These are phyloP conservation scores for Carduelis carduelis DNA, from an alignment of 2,797 vertebrate species.

Conservation along the genomic window DNA sequence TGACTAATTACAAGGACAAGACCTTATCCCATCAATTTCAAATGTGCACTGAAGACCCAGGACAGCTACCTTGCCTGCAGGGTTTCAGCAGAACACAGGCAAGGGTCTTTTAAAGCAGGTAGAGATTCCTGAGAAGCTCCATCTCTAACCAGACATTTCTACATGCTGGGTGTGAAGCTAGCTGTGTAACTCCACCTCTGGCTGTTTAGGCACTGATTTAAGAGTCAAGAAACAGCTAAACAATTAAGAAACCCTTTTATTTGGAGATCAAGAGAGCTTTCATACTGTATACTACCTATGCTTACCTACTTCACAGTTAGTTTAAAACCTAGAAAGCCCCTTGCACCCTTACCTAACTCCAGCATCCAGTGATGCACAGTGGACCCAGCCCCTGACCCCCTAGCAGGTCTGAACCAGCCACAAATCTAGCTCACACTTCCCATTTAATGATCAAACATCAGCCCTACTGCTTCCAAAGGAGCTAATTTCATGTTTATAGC, in stretches of 20 bases:
- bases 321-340: background rate
- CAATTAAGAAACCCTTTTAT: background rate
- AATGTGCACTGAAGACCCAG: background rate
- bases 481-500: background rate
- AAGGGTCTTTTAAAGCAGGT: background rate
- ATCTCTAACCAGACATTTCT: background rate
- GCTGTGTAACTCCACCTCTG: background rate
- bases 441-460: background rate
- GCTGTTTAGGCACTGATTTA: background rate
- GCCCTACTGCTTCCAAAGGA: background rate
- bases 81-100: background rate
- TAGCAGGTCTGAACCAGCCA: background rate
- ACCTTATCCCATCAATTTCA: conserved; percentile 6
- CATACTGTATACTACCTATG: accelerated
- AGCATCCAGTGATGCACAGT: background rate
- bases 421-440: background rate
- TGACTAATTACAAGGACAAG: background rate
- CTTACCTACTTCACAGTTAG: background rate
- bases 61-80: background rate
- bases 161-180: background rate
- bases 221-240: background rate
- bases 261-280: background rate
- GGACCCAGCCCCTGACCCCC: background rate
- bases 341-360: background rate
- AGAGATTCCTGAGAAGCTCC: background rate